Conservation (phyloP, 2,888 invertebrate genomes). For the Platynereis dumerilii region DNA sequence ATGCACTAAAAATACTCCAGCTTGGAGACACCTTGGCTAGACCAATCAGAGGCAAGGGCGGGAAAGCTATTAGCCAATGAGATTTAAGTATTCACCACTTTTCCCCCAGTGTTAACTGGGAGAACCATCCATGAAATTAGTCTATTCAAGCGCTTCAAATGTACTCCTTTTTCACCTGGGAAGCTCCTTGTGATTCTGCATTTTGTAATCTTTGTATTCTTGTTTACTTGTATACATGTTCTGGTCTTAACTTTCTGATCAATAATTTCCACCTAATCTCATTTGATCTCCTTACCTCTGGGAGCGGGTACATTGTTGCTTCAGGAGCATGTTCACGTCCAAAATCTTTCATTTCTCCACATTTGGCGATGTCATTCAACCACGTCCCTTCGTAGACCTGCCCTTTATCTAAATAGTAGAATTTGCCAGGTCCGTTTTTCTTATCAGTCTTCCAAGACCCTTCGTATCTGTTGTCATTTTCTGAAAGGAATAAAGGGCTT, state of each 20-base stretch:
- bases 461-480: slow-evolving; percentile 63
- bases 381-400: slow-evolving; percentile 63
- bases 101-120: too few relatives aligned
- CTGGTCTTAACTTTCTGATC: neutral
- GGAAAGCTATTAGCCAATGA: too few relatives aligned
- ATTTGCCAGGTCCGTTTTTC: slow-evolving; percentile 64
- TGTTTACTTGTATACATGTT: too few relatives aligned
- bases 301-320: slow-evolving; percentile 60
- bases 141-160: too few relatives aligned
- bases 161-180: too few relatives aligned
- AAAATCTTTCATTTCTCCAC: slow-evolving; percentile 62
- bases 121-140: too few relatives aligned
- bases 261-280: neutral
- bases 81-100: too few relatives aligned
- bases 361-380: slow-evolving; percentile 63
- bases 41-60: too few relatives aligned
- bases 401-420: slow-evolving; percentile 62
- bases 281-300: slow-evolving; percentile 31
- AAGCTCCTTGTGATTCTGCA: neutral
- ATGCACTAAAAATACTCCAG: too few relatives aligned
- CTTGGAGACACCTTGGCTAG: too few relatives aligned
- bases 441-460: slow-evolving; percentile 62
- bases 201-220: too few relatives aligned
- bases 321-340: slow-evolving; percentile 58
- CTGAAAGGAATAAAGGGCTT: slow-evolving; percentile 40